Base-by-base conservation (phyloP, 2,888 invertebrate species). In the Sminthurides aquaticus region DNA sequence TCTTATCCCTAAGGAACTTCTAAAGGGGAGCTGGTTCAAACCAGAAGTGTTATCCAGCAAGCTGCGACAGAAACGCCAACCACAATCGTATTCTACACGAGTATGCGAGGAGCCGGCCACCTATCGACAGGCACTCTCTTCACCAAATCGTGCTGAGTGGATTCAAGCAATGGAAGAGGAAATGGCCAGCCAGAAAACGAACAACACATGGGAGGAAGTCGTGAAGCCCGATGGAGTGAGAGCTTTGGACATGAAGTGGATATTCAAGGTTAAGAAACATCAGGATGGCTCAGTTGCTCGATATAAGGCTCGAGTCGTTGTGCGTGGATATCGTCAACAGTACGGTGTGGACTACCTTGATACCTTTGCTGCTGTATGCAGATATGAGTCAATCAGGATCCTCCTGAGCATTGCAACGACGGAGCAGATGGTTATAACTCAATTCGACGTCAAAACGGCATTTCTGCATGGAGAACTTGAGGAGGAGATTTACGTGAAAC, bases 401-500 rank as follows among this genome's bases (percentile, higher is more conserved):
- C 28, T 66, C 1, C 56, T 64, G 15, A 28, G 27, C 3, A 28
- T 66, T 18, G 69, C 67, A 20, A 67, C 69, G 2, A 15, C 27
- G 18, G 18, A 55, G 0, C 22, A 54, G 1, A 26, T 61, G 18
- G 18, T 26, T 0, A 60, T 66, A 8, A 25, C 2, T 3, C 62
- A 57, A 18, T 67, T 63, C 57, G 69, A 69, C 49, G 49, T 67
- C 0, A 55, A 34, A 20, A 67, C 67, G 0, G 67, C 69, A 0
- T 69, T 69, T 52, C 58, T 69, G 1, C 26, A 67, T 26, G 65
- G 58, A 0, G 18, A 66, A n/a, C 28, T 69, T 11, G 54, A 65
- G 2, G 65, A 67, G 27, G 48, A 18, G 3, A 62, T 62, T 25
- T 67, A 62, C 34, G 58, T 67, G 56, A n/a, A 28, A 1, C 62